Conservation (phyloP, 2,888 invertebrate species). For the Macrosoma leucophasiata region DNA sequence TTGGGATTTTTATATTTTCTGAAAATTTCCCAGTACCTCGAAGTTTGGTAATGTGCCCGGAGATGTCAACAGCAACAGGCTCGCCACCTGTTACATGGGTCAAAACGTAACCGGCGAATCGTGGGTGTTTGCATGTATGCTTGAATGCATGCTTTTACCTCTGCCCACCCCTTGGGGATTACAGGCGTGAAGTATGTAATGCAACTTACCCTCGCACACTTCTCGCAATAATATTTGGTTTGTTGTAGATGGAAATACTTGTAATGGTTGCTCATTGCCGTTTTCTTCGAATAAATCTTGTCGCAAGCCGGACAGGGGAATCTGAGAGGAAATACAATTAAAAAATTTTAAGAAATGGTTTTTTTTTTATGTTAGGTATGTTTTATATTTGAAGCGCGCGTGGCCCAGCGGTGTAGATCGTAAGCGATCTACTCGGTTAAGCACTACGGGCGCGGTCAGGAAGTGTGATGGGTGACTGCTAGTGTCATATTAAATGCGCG, state of each 20-base stretch:
- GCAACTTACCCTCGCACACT: conserved; percentile 29
- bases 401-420: background rate
- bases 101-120: background rate
- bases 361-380: background rate
- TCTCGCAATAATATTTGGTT: conserved; percentile 28
- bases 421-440: background rate
- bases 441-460: no score
- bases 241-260: conserved; percentile 29
- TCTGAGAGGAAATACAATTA: conserved; percentile 14
- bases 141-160: background rate
- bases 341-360: conserved; percentile 2
- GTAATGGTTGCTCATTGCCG: conserved; percentile 32
- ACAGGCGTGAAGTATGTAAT: background rate
- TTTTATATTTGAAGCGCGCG: background rate
- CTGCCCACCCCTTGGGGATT: no score
- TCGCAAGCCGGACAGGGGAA: conserved; percentile 30
- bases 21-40: no score
- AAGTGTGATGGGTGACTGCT: no score
- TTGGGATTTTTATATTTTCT: no score
- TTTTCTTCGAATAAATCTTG: conserved; percentile 31
- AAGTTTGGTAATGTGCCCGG: no score
- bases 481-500: no score
- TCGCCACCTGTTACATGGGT: background rate
- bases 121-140: background rate
- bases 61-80: background rate